Evolutionary conservation across 2,888 invertebrate species (phyloP).

Genomic region (Eristalis pertinax): DNA sequence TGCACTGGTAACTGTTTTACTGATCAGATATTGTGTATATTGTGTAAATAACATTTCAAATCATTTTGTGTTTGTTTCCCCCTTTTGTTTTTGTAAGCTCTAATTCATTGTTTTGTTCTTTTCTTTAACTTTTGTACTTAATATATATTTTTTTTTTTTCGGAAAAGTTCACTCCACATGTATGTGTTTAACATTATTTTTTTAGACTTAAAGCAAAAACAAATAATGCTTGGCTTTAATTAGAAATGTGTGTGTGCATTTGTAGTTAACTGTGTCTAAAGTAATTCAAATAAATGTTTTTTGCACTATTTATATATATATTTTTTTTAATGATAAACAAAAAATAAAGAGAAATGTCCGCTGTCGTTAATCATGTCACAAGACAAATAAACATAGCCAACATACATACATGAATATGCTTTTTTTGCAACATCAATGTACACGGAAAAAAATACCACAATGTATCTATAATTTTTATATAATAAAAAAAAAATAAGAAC

Average conservation of each 20-base stretch:
- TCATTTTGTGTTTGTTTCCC: constrained; percentile 29
- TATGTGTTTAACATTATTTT: constrained; percentile 45
- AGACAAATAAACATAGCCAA: not conserved
- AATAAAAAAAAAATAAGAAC: constrained; percentile 10
- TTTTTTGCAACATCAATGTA: constrained; percentile 30
- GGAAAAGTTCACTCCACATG: constrained; percentile 23
- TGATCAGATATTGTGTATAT: constrained; percentile 50
- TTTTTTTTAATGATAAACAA: not conserved
- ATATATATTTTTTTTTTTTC: constrained; percentile 16
- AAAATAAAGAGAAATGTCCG: constrained; percentile 54
- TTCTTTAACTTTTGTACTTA: constrained; percentile 39
- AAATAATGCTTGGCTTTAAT: constrained; percentile 60
- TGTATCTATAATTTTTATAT: constrained; percentile 21
- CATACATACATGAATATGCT: constrained; percentile 7
- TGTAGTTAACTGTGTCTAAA: constrained; percentile 36
- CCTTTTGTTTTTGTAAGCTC: constrained; percentile 31
- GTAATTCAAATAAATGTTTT: constrained; percentile 57
- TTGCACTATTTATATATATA: constrained; percentile 45
- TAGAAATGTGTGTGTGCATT: constrained; percentile 60
- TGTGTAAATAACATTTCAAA: constrained; percentile 59
- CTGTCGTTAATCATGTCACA: constrained; percentile 6
- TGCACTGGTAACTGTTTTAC: constrained; percentile 46
- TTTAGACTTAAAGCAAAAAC: constrained; percentile 43
- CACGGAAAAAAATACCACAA: constrained; percentile 5
- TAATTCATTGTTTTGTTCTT: constrained; percentile 51